These are phyloP conservation scores for Hyphantria cunea DNA, from an alignment of 1,140 invertebrate species.

Conservation along the genomic window DNA sequence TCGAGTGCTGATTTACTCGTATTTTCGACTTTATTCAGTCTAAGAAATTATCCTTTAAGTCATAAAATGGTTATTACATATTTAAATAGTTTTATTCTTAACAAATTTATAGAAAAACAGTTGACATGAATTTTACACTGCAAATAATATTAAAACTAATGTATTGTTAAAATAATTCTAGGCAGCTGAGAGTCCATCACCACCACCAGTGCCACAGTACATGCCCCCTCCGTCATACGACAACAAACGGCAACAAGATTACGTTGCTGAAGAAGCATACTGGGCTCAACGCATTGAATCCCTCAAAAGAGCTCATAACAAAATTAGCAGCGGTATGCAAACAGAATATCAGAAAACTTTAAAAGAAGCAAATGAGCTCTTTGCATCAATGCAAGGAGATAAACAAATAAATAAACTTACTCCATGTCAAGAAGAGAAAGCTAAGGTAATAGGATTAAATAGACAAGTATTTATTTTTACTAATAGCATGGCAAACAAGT, in stretches of 20 bases:
- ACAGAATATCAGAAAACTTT: conserved; percentile 72
- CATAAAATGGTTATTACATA: too few relatives aligned
- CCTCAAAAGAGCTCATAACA: conserved; percentile 68
- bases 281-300: conserved; percentile 70
- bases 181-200: conserved; percentile 54
- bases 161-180: conserved; percentile 16
- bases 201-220: conserved; percentile 47
- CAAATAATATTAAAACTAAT: too few relatives aligned
- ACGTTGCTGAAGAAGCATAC: conserved; percentile 70
- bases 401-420: conserved; percentile 65
- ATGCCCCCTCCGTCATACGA: conserved; percentile 58
- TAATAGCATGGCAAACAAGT: too few relatives aligned
- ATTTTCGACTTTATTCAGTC: too few relatives aligned
- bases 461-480: not conserved
- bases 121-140: too few relatives aligned
- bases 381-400: conserved; percentile 60
- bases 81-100: too few relatives aligned
- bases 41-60: too few relatives aligned
- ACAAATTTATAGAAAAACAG: too few relatives aligned
- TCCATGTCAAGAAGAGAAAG: conserved; percentile 73
- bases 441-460: conserved; percentile 51
- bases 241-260: conserved; percentile 52
- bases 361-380: conserved; percentile 72
- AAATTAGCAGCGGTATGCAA: conserved; percentile 69
- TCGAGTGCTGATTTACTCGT: too few relatives aligned